phyloP scores from a whole-genome alignment of 2,797 vertebrate genomes.

The Toxotes lorentzi region DNA sequence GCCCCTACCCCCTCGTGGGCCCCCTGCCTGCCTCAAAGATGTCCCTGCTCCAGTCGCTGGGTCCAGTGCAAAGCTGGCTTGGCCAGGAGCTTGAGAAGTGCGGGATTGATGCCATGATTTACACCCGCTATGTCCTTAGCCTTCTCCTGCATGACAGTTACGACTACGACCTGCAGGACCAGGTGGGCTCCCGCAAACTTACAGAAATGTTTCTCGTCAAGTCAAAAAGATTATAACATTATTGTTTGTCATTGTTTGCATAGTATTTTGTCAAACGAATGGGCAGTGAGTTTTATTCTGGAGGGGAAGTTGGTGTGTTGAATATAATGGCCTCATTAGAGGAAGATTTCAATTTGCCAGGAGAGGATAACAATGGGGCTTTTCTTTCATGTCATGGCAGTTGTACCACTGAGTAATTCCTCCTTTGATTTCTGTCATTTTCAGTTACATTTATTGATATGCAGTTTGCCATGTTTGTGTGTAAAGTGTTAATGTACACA shows the following conservation, averaged over 20 bases:
- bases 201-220: background rate
- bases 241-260: constrained; percentile 10
- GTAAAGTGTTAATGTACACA: background rate
- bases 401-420: constrained; percentile 7
- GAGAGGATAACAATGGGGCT: constrained; percentile 32
- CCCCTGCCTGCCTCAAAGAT: constrained; percentile 93
- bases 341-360: constrained; percentile 37
- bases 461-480: background rate
- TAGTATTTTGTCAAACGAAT: constrained; percentile 11
- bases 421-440: constrained; percentile 12
- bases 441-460: background rate
- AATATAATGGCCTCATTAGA: constrained; percentile 36
- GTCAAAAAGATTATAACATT: background rate
- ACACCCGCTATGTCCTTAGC: constrained; percentile 98
- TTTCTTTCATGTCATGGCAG: constrained; percentile 30
- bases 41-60: constrained; percentile 98
- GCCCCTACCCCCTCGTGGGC: constrained; percentile 87
- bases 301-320: constrained; percentile 21
- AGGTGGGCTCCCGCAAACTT: constrained; percentile 85
- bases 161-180: constrained; percentile 99
- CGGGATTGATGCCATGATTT: constrained; percentile 99
- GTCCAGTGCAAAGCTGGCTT: constrained; percentile 99
- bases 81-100: constrained; percentile 99
- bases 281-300: background rate
- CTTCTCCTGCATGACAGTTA: constrained; percentile 99